These are phyloP conservation scores for Heteromurus nitidus DNA, from an alignment of 2,888 invertebrate species.

Conservation along the genomic window DNA sequence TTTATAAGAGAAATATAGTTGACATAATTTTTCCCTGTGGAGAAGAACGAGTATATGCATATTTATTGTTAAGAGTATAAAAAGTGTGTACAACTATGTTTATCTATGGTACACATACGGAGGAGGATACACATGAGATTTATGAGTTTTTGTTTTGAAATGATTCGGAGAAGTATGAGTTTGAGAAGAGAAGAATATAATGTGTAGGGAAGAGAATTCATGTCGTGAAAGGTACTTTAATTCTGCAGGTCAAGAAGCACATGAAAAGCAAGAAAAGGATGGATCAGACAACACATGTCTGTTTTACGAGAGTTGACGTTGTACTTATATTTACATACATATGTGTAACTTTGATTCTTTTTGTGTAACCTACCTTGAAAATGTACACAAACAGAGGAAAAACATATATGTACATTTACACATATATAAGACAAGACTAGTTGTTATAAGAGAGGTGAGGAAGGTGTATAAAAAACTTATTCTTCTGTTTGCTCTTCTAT, in stretches of 20 bases:
- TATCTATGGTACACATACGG: background rate
- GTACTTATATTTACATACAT: conserved; percentile 4
- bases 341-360: conserved; percentile 51
- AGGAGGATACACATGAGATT: background rate
- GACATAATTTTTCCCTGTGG: no score
- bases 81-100: no score
- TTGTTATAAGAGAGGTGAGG: no score
- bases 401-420: background rate
- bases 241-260: conserved; percentile 25
- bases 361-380: conserved; percentile 59
- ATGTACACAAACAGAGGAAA: conserved; percentile 49
- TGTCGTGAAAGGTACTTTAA: background rate
- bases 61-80: no score
- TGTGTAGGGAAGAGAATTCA: background rate
- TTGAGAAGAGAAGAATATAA: no score
- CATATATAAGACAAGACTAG: no score
- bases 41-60: no score
- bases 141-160: background rate
- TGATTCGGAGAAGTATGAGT: background rate
- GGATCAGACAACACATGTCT: conserved; percentile 10
- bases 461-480: no score
- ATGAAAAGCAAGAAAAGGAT: conserved; percentile 13
- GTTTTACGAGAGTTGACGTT: background rate
- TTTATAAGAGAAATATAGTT: no score
- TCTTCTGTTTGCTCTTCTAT: no score